Evolutionary conservation across 2,797 vertebrate species (phyloP).

Genomic region (Knipowitschia caucasica): DNA sequence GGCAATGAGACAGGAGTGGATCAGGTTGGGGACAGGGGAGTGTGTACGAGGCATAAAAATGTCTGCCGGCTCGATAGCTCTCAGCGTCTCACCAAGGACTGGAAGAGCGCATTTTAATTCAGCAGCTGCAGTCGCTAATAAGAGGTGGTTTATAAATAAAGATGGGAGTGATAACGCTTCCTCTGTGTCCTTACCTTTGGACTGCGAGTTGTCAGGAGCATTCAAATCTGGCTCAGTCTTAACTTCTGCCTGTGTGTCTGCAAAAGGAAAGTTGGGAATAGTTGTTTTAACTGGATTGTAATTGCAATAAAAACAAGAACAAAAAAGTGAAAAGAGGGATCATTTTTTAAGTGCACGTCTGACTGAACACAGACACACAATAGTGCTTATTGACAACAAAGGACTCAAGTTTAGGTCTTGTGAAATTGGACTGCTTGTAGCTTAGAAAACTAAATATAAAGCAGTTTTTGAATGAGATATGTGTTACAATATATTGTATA

Average conservation of each 20-base stretch:
- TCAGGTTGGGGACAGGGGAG: background rate
- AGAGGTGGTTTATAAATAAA: slow-evolving; percentile 55
- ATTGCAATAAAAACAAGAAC: background rate
- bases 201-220: slow-evolving; percentile 69
- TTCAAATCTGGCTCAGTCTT: slow-evolving; percentile 56
- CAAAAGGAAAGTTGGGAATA: slow-evolving; percentile 14
- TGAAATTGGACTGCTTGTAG: too few relatives aligned
- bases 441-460: too few relatives aligned
- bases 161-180: slow-evolving; percentile 32
- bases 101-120: slow-evolving; percentile 63
- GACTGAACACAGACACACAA: too few relatives aligned
- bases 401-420: too few relatives aligned
- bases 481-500: too few relatives aligned
- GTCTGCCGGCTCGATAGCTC: slow-evolving; percentile 28
- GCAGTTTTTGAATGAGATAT: too few relatives aligned
- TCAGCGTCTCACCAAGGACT: slow-evolving; percentile 36
- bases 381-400: too few relatives aligned
- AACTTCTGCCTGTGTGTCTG: slow-evolving; percentile 61
- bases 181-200: slow-evolving; percentile 72
- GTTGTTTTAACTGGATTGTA: background rate
- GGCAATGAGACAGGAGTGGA: slow-evolving; percentile 41
- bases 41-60: slow-evolving; percentile 21
- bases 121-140: slow-evolving; percentile 64
- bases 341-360: too few relatives aligned
- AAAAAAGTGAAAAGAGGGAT: too few relatives aligned